Conservation (phyloP, 1,140 invertebrate genomes). For the Heliconius melpomene region DNA sequence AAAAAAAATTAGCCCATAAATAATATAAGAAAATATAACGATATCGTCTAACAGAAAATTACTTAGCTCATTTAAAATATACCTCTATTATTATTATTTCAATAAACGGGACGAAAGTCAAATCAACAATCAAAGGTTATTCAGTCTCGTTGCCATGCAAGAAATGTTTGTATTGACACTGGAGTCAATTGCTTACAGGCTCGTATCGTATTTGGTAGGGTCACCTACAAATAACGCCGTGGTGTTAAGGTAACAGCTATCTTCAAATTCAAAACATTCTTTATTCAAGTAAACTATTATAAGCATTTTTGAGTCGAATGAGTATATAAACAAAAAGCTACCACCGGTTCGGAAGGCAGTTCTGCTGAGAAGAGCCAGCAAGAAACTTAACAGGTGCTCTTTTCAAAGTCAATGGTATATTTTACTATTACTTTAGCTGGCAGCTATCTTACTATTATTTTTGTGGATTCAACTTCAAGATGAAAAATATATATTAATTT, state of each 20-base stretch:
- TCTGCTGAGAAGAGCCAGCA: too few species aligned
- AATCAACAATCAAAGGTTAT: slow-evolving; percentile 1
- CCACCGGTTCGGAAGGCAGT: too few species aligned
- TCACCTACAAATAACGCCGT: neutral
- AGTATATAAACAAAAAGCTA: too few species aligned
- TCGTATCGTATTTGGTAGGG: neutral
- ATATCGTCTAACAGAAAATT: neutral
- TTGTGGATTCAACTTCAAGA: neutral
- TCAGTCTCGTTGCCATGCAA: neutral
- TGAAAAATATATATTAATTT: neutral
- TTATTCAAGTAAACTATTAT: too few species aligned
- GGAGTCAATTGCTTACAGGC: neutral
- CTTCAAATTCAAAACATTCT: too few species aligned
- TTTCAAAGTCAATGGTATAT: too few species aligned
- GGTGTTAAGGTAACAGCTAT: neutral
- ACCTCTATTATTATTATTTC: neutral
- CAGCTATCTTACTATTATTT: neutral
- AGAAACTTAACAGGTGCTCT: too few species aligned
- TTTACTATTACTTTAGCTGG: too few species aligned
- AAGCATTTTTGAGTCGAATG: too few species aligned
- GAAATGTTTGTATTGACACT: neutral
- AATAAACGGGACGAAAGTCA: neutral
- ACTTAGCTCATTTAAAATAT: neutral
- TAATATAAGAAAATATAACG: neutral
- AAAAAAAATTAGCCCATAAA: neutral